phyloP scores from a whole-genome alignment of 2,888 invertebrate genomes.

The Diaperis boleti region DNA sequence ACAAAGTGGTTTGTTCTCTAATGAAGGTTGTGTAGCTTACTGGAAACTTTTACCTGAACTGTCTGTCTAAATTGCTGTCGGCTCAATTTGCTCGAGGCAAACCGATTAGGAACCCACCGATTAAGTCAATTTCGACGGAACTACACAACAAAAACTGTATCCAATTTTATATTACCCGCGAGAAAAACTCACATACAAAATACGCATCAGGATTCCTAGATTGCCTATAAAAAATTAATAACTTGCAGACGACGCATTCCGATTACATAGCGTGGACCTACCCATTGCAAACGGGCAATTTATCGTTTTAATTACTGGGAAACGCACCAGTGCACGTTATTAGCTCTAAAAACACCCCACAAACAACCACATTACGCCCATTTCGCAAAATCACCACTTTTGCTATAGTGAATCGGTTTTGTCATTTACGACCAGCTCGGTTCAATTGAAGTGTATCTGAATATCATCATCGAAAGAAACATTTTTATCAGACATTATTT shows the following conservation, averaged over 20 bases:
- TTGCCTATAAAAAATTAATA: slow-evolving; percentile 51
- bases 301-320: slow-evolving; percentile 17
- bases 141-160: slow-evolving; percentile 60
- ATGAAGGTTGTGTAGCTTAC: slow-evolving; percentile 50
- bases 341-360: slow-evolving; percentile 14
- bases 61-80: slow-evolving; percentile 53
- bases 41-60: slow-evolving; percentile 49
- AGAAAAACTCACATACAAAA: slow-evolving; percentile 47
- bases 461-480: too few species aligned
- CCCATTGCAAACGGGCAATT: slow-evolving; percentile 19
- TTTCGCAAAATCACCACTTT: slow-evolving; percentile 1
- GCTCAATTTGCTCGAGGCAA: slow-evolving; percentile 56
- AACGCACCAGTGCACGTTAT: slow-evolving; percentile 16
- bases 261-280: not conserved
- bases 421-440: too few species aligned
- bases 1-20: slow-evolving; percentile 43
- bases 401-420: too few species aligned
- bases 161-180: slow-evolving; percentile 60
- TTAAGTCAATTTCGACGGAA: slow-evolving; percentile 63
- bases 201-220: slow-evolving; percentile 50
- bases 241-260: slow-evolving; percentile 39
- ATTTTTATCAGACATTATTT: too few species aligned
- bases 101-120: slow-evolving; percentile 61
- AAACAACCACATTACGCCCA: slow-evolving; percentile 9
- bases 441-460: too few species aligned